Evolutionary conservation across 2,888 invertebrate genomes (phyloP).

Genomic region (Plusia festucae): DNA sequence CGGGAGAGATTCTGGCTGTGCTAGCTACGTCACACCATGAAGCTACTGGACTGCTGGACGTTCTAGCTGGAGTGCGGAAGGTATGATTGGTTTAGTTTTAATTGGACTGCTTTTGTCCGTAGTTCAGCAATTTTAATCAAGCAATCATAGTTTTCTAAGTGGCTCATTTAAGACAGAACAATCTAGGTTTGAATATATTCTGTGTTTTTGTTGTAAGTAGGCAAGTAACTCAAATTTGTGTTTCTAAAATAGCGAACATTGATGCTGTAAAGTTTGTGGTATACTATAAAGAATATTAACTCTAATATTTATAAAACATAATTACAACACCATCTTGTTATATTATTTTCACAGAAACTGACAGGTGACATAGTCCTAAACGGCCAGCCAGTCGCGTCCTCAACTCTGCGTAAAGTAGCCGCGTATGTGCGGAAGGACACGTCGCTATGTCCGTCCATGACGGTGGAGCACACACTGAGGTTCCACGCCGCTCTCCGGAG

Average conservation of each 20-base stretch:
- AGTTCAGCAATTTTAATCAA: too few relatives aligned
- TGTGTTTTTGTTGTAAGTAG: too few relatives aligned
- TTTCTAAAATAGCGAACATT: too few relatives aligned
- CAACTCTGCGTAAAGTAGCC: constrained; percentile 92
- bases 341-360: constrained; percentile 85
- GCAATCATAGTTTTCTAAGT: too few relatives aligned
- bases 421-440: constrained; percentile 94
- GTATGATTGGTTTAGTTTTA: constrained; percentile 57
- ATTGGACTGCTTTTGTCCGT: too few relatives aligned
- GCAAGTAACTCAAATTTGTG: too few relatives aligned
- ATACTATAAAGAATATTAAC: too few relatives aligned
- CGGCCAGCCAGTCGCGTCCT: constrained; percentile 94
- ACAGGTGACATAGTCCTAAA: constrained; percentile 95
- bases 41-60: constrained; percentile 95
- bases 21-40: constrained; percentile 97
- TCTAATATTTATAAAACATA: too few relatives aligned
- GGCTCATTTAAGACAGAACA: too few relatives aligned
- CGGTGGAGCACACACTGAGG: constrained; percentile 96
- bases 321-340: too few relatives aligned
- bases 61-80: constrained; percentile 93
- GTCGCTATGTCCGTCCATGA: constrained; percentile 95
- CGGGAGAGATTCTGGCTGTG: constrained; percentile 96
- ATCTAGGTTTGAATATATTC: too few relatives aligned
- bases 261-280: too few relatives aligned
- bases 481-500: constrained; percentile 94